Evolutionary conservation across 2,888 invertebrate species (phyloP).

Genomic region (Congeria kusceri): DNA sequence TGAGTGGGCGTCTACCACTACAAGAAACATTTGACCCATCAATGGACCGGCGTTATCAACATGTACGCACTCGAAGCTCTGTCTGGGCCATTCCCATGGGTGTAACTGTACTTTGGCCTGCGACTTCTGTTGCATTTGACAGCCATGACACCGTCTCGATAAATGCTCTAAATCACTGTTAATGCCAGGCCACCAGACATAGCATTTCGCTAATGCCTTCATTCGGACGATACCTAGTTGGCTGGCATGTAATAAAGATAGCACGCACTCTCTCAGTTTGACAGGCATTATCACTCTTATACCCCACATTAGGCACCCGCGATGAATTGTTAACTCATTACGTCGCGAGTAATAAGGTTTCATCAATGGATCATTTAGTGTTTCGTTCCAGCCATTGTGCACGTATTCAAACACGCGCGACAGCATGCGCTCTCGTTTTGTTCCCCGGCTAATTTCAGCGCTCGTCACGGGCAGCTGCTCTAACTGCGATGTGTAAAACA

Average conservation of each 20-base stretch:
- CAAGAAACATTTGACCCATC: conserved; percentile 74
- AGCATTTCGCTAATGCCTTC: no score
- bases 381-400: no score
- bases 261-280: no score
- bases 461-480: conserved; percentile 48
- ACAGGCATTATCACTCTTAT: no score
- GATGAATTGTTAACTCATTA: conserved; percentile 37
- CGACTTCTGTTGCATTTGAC: conserved; percentile 36
- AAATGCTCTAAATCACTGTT: no score
- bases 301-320: conserved; percentile 49
- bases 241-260: conserved; percentile 70
- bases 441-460: conserved; percentile 33
- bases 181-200: no score
- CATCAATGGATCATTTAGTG: conserved; percentile 19
- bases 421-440: conserved; percentile 39
- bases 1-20: conserved; percentile 75
- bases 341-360: conserved; percentile 24
- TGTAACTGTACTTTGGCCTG: conserved; percentile 62
- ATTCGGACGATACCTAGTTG: no score
- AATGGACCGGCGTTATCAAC: conserved; percentile 72
- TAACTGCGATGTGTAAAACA: conserved; percentile 39
- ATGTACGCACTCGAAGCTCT: conserved; percentile 65
- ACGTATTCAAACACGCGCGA: conserved; percentile 29
- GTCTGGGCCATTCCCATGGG: conserved; percentile 71
- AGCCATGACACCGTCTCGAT: conserved; percentile 36